A percentile compares a stretch with the other conserved stretches of the same genome.
Evolutionary conservation across 1,140 invertebrate genomes (phyloP).

Genomic region (Rhynchophorus ferrugineus): DNA sequence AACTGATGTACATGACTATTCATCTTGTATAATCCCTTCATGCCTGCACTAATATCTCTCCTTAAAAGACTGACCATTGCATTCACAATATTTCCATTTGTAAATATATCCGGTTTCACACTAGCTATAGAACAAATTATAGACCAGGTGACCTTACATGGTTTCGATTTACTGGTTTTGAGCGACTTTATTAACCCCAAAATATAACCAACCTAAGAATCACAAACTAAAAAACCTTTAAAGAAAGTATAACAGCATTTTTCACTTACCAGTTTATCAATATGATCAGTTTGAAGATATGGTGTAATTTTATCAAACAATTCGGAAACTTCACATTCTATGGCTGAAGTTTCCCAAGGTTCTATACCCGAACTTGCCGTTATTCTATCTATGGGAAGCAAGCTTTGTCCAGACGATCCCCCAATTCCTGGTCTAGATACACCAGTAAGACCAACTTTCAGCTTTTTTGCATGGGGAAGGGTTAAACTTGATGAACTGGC

Average conservation of each 20-base stretch:
- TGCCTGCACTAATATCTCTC: slow-evolving; percentile 61
- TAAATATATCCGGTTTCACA: slow-evolving; percentile 68
- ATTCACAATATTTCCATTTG: slow-evolving; percentile 69
- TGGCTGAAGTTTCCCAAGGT: slow-evolving; percentile 49
- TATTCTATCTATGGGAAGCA: slow-evolving; percentile 25
- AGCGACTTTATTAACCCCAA: slow-evolving; percentile 59
- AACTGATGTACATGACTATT: slow-evolving; percentile 77
- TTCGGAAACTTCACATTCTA: slow-evolving; percentile 54
- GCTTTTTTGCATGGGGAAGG: slow-evolving; percentile 48
- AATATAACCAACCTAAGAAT: slow-evolving; percentile 40
- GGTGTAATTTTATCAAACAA: slow-evolving; percentile 51
- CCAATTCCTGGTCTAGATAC: slow-evolving; percentile 28
- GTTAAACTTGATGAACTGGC: slow-evolving; percentile 30
- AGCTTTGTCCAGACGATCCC: slow-evolving; percentile 38
- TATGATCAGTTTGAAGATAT: slow-evolving; percentile 52
- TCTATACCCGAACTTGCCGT: slow-evolving; percentile 37
- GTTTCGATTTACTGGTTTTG: slow-evolving; percentile 64
- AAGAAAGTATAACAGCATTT: neutral
- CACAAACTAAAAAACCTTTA: neutral
- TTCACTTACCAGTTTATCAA: slow-evolving; percentile 52
- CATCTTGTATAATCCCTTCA: slow-evolving; percentile 64
- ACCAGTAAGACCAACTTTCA: slow-evolving; percentile 38
- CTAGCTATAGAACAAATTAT: slow-evolving; percentile 77
- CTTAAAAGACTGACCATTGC: slow-evolving; percentile 77
- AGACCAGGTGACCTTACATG: slow-evolving; percentile 70